Base-by-base conservation (phyloP, 2,888 invertebrate species). In the Eumacrocentrus americanus region DNA sequence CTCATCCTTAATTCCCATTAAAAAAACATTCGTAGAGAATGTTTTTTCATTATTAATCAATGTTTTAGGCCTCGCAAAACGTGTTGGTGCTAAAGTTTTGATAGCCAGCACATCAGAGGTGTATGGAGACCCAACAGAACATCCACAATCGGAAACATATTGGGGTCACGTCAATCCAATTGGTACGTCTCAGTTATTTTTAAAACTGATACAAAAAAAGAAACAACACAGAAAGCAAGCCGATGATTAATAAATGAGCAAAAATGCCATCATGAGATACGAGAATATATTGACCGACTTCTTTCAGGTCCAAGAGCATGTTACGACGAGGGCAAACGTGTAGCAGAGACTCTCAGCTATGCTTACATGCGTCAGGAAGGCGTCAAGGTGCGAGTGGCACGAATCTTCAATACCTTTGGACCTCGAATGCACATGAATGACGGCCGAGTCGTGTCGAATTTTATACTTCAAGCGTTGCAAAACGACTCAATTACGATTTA, bases 81-180 rank as follows among this genome's bases (percentile, higher is more conserved):
- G 98, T 67, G 94, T 96, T 37, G 91, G 94, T 72, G 98, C 97
- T 5, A 91, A 90, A 77, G 90, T 98, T 55, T 83, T 98, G 63
- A 93, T 99, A 77, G 98, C 99, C 7, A 98, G 98, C 72, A 99
- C 98, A 1, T 98, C 98, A 0, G 99, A 99, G 83, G 95, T 99
- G 0, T 99, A 99, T 80, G 99, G 99, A 7, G 98, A 99, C 83
- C 99, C 99, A 0, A 93, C 94, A 80, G 94, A 94, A 11, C 99
- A 99, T 84, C 99, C 99, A 0, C 99, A 99, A 79, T 90, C 92
- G 0, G 99, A 99, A 83, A 91, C 93, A 0, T 98, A 98, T 77
- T 99, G 98, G 98, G 99, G 99, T 0, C 94, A 99, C 81, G 99
- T 99, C 0, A 99, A 99, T 85, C 98, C 98, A 5, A 98, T 99